phyloP scores from a whole-genome alignment of 2,888 invertebrate genomes.

The Athalia circularis region DNA sequence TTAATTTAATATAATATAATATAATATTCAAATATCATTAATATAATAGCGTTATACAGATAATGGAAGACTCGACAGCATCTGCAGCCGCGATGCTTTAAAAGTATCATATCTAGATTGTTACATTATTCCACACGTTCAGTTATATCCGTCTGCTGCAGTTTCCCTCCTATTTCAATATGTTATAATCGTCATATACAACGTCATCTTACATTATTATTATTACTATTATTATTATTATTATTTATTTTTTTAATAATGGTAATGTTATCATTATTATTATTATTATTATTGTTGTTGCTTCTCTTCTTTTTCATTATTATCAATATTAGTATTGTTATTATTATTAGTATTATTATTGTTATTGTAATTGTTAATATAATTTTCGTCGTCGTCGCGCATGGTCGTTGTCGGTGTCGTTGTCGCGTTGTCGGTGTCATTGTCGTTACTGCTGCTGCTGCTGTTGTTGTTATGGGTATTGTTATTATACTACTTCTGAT shows the following conservation, averaged over 20 bases:
- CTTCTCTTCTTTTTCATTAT: too few relatives aligned
- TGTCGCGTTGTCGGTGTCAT: too few relatives aligned
- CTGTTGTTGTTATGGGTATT: too few relatives aligned
- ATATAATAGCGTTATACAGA: slow-evolving; percentile 58
- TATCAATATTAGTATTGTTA: too few relatives aligned
- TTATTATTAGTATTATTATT: too few relatives aligned
- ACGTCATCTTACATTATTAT: background rate
- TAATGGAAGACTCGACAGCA: slow-evolving; percentile 70
- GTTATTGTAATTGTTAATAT: too few relatives aligned
- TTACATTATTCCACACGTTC: slow-evolving; percentile 19
- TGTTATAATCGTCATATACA: slow-evolving; percentile 20
- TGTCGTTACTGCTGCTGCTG: too few relatives aligned
- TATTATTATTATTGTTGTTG: too few relatives aligned
- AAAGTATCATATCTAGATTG: slow-evolving; percentile 15
- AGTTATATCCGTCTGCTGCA: background rate
- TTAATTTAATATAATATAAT: slow-evolving; percentile 1
- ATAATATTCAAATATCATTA: slow-evolving; percentile 16
- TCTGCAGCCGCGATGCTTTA: slow-evolving; percentile 52
- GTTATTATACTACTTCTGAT: too few relatives aligned
- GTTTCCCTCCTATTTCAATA: slow-evolving; percentile 19
- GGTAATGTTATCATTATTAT: background rate
- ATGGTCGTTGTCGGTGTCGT: too few relatives aligned
- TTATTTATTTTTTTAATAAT: too few relatives aligned
- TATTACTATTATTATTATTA: slow-evolving; percentile 11
- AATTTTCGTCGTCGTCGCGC: too few relatives aligned